Evolutionary conservation across 2,113 vertebrate genomes (phyloP).

Genomic region (Motacilla tschutschensis): DNA sequence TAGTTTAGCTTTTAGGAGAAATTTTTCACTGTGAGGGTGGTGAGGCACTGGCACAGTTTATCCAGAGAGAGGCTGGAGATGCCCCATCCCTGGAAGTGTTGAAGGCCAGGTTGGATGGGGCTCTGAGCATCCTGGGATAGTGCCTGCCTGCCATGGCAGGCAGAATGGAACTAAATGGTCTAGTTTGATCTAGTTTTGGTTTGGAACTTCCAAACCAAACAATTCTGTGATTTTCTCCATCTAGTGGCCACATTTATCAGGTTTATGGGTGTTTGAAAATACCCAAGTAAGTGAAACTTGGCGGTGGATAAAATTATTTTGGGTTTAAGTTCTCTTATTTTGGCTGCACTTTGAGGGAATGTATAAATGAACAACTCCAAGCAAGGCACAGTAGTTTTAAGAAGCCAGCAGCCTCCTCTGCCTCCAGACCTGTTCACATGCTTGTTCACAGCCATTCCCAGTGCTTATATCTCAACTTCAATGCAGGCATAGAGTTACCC

Average conservation of each 20-base stretch:
- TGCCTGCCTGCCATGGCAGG: neutral
- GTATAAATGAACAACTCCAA: neutral
- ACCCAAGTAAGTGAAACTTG: neutral
- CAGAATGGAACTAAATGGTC: neutral
- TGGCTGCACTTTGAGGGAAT: neutral
- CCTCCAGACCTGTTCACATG: neutral
- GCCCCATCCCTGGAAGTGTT: neutral
- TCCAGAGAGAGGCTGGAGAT: rapidly evolving
- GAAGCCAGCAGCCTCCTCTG: neutral
- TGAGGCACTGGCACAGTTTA: neutral
- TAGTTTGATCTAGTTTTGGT: too few species aligned
- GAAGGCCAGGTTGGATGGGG: neutral
- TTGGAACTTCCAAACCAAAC: neutral
- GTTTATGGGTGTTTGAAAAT: neutral
- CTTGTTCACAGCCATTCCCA: neutral
- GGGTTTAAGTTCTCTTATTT: neutral
- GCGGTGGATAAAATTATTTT: neutral
- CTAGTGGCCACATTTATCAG: neutral
- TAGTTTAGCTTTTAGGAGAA: neutral
- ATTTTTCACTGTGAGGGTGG: neutral
- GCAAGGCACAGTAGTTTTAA: neutral
- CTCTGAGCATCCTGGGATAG: neutral
- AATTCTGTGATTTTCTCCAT: neutral
- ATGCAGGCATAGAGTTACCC: neutral
- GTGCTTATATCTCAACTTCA: neutral